phyloP scores from a whole-genome alignment of 2,113 vertebrate species.

The Brachyistius frenatus region DNA sequence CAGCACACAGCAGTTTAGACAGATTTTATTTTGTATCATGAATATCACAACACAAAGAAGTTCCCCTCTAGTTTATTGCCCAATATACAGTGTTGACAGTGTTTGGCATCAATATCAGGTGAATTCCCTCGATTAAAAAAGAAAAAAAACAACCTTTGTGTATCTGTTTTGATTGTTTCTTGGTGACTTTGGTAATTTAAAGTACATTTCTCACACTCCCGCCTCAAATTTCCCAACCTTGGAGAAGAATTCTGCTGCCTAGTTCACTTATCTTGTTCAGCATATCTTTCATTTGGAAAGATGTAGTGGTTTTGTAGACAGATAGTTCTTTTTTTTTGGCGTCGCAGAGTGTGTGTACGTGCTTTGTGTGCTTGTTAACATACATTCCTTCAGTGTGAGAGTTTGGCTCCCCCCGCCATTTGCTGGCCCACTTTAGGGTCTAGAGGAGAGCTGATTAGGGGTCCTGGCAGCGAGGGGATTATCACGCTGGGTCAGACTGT shows the following conservation, averaged over 20 bases:
- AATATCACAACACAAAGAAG: neutral
- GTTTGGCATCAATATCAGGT: constrained; percentile 5
- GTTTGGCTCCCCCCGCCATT: neutral
- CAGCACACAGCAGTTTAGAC: neutral
- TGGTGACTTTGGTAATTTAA: neutral
- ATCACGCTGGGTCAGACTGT: constrained; percentile 68
- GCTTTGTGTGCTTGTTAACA: constrained; percentile 23
- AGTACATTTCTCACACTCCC: neutral
- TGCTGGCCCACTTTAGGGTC: constrained; percentile 35
- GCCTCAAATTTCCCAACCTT: neutral
- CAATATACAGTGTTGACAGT: neutral
- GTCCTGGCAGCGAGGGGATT: constrained; percentile 65
- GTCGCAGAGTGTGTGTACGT: constrained; percentile 1
- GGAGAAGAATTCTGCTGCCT: neutral
- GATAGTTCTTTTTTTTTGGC: constrained; percentile 4
- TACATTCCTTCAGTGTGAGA: constrained; percentile 43
- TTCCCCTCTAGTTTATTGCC: neutral
- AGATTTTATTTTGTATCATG: neutral
- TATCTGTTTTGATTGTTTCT: constrained; percentile 22
- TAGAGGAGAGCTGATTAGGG: constrained; percentile 70
- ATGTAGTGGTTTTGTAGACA: constrained; percentile 10
- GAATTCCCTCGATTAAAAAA: constrained; percentile 17
- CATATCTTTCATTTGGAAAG: constrained; percentile 3
- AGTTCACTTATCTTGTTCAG: neutral
- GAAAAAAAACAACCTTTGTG: neutral